phyloP scores from a whole-genome alignment of 2,113 vertebrate species.

The Pogona vitticeps region DNA sequence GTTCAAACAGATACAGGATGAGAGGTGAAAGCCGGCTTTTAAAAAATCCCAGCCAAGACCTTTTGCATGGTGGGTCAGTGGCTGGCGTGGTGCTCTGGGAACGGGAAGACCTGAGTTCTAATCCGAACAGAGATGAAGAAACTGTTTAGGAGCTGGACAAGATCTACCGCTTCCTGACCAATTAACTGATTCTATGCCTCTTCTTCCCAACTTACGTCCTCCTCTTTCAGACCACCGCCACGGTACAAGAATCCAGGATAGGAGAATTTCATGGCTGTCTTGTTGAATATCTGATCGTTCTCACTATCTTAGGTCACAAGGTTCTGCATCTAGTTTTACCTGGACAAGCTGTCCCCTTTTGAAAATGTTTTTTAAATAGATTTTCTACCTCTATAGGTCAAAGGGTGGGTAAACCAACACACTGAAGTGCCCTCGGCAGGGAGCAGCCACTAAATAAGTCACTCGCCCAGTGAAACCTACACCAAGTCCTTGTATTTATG shows the following conservation, averaged over 20 bases:
- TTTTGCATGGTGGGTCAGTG: neutral
- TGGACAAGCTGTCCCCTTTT: neutral
- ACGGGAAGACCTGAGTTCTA: neutral
- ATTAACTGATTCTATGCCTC: too few species aligned
- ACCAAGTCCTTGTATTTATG: neutral
- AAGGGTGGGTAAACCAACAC: rapidly evolving
- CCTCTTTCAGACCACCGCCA: neutral
- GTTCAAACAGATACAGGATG: neutral
- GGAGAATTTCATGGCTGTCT: neutral
- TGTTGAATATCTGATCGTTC: neutral
- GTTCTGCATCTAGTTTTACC: neutral
- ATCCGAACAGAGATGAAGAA: neutral
- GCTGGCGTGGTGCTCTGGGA: neutral
- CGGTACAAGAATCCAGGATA: neutral
- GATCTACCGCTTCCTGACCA: too few species aligned
- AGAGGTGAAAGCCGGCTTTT: neutral
- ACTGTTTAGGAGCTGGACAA: neutral
- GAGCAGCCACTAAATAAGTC: neutral
- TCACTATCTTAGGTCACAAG: neutral
- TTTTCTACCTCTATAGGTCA: neutral
- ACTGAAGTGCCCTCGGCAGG: neutral
- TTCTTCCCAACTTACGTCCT: neutral
- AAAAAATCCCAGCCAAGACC: too few species aligned
- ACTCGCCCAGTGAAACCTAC: neutral
- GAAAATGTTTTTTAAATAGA: neutral